These are phyloP conservation scores for Eidolon dupreanum DNA, from an alignment of 2,797 vertebrate genomes.

Conservation along the genomic window DNA sequence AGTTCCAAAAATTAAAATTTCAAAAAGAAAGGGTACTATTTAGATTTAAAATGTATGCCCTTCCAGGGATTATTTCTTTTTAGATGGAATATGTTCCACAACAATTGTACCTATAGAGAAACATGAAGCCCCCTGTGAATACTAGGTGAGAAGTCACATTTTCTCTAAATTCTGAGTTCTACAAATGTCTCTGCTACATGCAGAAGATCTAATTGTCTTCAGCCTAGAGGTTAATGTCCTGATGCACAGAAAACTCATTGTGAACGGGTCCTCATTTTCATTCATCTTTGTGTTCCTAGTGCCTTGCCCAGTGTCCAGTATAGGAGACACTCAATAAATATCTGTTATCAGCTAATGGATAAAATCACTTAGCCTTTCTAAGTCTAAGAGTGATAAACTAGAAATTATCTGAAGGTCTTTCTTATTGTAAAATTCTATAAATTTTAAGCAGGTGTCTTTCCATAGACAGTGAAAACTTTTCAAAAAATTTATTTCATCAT, in stretches of 20 bases:
- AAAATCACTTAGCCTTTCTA: neutral
- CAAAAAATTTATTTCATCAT: neutral
- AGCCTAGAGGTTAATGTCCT: neutral
- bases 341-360: neutral
- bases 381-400: neutral
- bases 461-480: neutral
- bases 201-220: neutral
- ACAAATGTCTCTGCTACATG: neutral
- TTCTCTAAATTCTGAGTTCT: slow-evolving; percentile 58
- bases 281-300: neutral
- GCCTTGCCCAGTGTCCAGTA: neutral
- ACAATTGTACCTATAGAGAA: slow-evolving; percentile 51
- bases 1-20: slow-evolving; percentile 63
- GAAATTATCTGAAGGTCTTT: neutral
- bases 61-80: slow-evolving; percentile 67
- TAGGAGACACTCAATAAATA: neutral
- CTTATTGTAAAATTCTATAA: neutral
- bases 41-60: slow-evolving; percentile 57
- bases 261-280: neutral
- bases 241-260: neutral
- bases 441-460: neutral
- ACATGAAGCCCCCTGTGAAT: slow-evolving; percentile 61
- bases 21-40: neutral
- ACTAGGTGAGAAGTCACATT: slow-evolving; percentile 48
- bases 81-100: slow-evolving; percentile 53